Base-by-base conservation (phyloP, 2,113 vertebrate species). In the Polypterus bichir region DNA sequence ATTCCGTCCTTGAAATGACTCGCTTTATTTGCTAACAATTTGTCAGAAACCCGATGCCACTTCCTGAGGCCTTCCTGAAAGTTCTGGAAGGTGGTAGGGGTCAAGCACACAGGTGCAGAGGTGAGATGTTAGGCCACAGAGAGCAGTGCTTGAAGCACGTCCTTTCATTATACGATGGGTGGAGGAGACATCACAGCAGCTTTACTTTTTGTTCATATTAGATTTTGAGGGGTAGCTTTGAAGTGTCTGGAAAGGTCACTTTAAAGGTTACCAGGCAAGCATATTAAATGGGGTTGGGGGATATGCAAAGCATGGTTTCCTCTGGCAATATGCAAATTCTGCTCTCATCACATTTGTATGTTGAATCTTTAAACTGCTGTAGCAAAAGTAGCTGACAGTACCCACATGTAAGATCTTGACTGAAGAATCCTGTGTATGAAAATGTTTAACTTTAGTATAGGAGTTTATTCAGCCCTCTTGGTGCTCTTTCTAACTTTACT, bases 1-100 rank as follows among this genome's bases (percentile, higher is more conserved):
- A 27, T 27, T 27, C 27, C 27, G 27, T 27, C 27, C 27, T 27
- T 27, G 27, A 27, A 27, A 27, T 27, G 27, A 27, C 27, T 27
- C 2, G 27, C 27, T 27, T 27, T 27, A 27, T 62, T 49, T 57
- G 60, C 48, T 48, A 49, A 47, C 48, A 61, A 62, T 62, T 54
- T 48, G 54, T 64, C 54, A 60, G 64, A 61, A 59, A 64, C 62
- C 54, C 46, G 56, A 64, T n/a, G 64, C 47, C 46, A 48, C 27
- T 45, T 59, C 63, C 47, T 64, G 57, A 64, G 44, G 59, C 62
- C 62, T 48, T 11, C 45, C 5, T 7, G 4, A 45, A 46, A 48
- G 47, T 47, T 4, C 54, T 56, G 48, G 46, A 57, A 49, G 52
- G 11, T 46, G 44, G 61, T 44, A 7, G 53, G 59, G 53, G 49